Base-by-base conservation (phyloP, 2,797 vertebrate genomes). In the Gymnopithys bicolor region DNA sequence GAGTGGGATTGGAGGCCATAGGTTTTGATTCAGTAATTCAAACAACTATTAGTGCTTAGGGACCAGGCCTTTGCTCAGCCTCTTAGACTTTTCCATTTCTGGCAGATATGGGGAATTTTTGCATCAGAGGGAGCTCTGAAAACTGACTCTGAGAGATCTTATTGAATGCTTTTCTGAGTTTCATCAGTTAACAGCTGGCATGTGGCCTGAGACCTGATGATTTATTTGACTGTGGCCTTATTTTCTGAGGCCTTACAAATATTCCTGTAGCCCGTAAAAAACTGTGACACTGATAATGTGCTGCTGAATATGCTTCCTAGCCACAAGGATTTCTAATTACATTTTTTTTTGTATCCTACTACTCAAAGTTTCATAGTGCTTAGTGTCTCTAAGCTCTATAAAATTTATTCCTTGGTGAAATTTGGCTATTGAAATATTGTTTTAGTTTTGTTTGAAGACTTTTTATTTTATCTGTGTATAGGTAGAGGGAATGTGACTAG, bases 191-290 rank as follows among this genome's bases (percentile, higher is more conserved):
- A 51, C 7, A 78, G 11, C 35, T 79, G 69, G 6, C 37, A 10
- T 17, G 46, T 53, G 53, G 19, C 49, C 52, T 22, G 17, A 64
- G 30, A 66, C 28, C 11, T 52, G 56, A 33, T 60, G 13, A 80
- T 32, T 5, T 83, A 16, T 91, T 86, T 75, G 28, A 8, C 25
- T 49, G 33, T 56, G 30, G 23, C 18, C 27, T 68, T 27, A 37
- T 87, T 77, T 95, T 89, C 33, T 67, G 90, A 75, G 33, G 66
- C 30, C 16, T 89, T 60, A 33, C 9, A 37, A 49, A 27, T 89
- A 73, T 77, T 74, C 12, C 19, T 60, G 21, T 77, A 71, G 45
- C 13, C 32, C 19, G 0, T 48, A 25, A 67, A 84, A 82, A 73
- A 8, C 0, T 21, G 25, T 5, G 22, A 23, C 39, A 6, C 24